A percentile compares a stretch with the other conserved stretches of the same genome.
phyloP scores from a whole-genome alignment of 2,113 vertebrate genomes.

The Helogale parvula region DNA sequence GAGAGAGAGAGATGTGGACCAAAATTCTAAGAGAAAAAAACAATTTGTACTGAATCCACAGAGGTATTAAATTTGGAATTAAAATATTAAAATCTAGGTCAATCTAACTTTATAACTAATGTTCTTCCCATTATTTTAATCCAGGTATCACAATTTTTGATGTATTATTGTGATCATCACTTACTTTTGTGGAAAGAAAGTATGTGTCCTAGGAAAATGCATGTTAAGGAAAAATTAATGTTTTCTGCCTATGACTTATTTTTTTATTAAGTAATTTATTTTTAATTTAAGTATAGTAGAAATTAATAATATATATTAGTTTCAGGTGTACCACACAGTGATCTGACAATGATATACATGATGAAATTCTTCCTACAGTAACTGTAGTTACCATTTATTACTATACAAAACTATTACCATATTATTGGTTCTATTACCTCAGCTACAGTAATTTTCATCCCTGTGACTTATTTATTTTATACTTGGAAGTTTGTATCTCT shows the following conservation, averaged over 20 bases:
- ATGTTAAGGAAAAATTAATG: neutral
- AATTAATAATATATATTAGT: neutral
- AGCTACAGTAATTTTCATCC: neutral
- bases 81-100: neutral
- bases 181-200: neutral
- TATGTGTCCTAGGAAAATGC: neutral
- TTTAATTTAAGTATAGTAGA: neutral
- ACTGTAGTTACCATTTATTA: neutral
- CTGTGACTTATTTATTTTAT: neutral
- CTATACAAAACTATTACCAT: neutral
- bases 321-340: neutral
- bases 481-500: neutral
- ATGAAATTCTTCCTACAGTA: neutral
- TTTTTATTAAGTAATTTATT: neutral
- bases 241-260: neutral
- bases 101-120: neutral
- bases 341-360: neutral
- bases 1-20: neutral
- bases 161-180: neutral
- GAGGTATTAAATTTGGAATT: neutral
- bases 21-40: neutral
- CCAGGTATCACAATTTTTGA: neutral
- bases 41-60: neutral
- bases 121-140: neutral
- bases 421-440: neutral